Base-by-base conservation (phyloP, 2,888 invertebrate genomes). In the Aleiodes leptofemur region DNA sequence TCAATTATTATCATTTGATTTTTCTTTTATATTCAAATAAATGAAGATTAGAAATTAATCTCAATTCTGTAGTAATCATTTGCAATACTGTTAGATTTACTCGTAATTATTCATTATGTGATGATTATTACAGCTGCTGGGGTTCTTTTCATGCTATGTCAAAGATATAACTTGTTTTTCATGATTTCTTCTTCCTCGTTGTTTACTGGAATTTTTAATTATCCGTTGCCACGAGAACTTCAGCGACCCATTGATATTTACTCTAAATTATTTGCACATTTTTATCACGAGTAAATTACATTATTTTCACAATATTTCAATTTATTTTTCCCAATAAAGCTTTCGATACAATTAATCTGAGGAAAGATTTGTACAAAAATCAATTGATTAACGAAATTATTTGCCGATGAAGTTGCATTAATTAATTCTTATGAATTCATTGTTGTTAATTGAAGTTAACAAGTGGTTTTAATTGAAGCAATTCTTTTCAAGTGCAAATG, bases 211-310 rank as follows among this genome's bases (percentile, higher is more conserved):
- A 9, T 43, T 43, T 38, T 16, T 16, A 9, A 14, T n/a, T 61
- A 38, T 61, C 61, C 23, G 61, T 38, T 61, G 61, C 61, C 61
- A 61, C 13, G 57, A 57, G 61, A 61, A 61, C 61, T 61, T 38
- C 38, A 61, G 13, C 38, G 61, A 61, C 61, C 61, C 14, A 14
- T n/a, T 38, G 38, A 61, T 61, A 61, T 61, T 61, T 61, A 5
- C 61, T 61, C 38, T 14, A 34, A 38, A 13, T 61, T 61, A 61
- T 34, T 61, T 61, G n/a, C 13, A 7, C 8, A 29, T 29, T 57
- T 7, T 57, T 7, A 57, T 57, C 57, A 11, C 5, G 29, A 29
- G 31, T 29, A 9, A 57, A 57, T 57, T 13, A 9, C 29, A 11
- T 11, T 29, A 57, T 57, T 57, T 8, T 29, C 31, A 1, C 16